Evolutionary conservation across 1,140 invertebrate species (phyloP), one percentile per base, ranked within the genome.

Genomic region (Drosophila busckii): DNA sequence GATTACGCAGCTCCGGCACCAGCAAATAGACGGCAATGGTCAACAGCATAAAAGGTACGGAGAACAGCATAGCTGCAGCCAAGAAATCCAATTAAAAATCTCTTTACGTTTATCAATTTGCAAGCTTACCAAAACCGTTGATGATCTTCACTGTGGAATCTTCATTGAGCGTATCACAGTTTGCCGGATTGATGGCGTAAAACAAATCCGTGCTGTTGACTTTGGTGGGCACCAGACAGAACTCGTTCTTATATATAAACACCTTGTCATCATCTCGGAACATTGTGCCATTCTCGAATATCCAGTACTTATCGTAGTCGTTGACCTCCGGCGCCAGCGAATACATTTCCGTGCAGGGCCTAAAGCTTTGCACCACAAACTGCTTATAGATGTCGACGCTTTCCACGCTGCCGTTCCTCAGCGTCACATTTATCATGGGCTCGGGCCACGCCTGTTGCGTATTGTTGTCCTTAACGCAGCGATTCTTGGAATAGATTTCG

Each of bases 1-100:
- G 88, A 84, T 93, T 94, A 5, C 91, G 76, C 12, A 94, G 76
- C 41, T 94, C 93, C 0, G 91, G 91, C 19, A 94, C 90, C 15
- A 92, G 86, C 0, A 91, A 90, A 70, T 95, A 94, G 0, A 94
- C 92, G 19, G 93, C 44, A 37, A 94, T 92, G 1, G 94, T 94
- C 0, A 90, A 88, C 19, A 93, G 49, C 12, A 94, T 89, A 62
- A 94, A 94, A 0, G 92, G 92, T 8, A 93, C 89, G 1, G 93
- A 94, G 3, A 94, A 87, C 0, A 93, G 84, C 73, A 94, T 90
- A 13, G 92, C 92, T 89, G 86, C 0, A 28, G 3, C 0, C 6
- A 6, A 6, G 1, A 46, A 17, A 17, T 20, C 2, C n/a, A n/a
- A 15, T 19, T 6, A 2, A n/a, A 44, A 4, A 15, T 17, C 15